phyloP scores from a whole-genome alignment of 2,888 invertebrate genomes.

The Mythimna lalbum region DNA sequence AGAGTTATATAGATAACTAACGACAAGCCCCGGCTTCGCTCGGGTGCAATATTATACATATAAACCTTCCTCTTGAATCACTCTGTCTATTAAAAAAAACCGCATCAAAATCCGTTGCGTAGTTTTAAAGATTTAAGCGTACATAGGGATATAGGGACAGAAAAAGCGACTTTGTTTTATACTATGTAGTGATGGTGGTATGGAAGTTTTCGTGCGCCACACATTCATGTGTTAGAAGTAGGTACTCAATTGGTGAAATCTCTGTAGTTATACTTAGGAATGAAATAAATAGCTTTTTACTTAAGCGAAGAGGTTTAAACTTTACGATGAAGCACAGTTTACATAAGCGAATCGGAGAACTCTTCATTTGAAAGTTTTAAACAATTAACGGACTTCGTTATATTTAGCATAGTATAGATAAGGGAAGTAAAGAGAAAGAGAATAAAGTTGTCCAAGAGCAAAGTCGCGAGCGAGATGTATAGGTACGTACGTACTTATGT shows the following conservation, averaged over 20 bases:
- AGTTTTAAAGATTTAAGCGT: too few relatives aligned
- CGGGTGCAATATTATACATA: too few relatives aligned
- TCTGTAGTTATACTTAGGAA: background rate
- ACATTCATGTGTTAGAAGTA: background rate
- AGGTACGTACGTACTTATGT: background rate
- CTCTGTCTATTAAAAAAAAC: too few relatives aligned
- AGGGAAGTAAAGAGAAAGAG: slow-evolving; percentile 23
- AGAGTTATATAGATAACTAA: too few relatives aligned
- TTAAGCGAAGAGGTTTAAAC: slow-evolving; percentile 37
- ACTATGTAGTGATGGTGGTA: too few relatives aligned
- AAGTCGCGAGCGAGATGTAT: slow-evolving; percentile 21
- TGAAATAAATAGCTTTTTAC: slow-evolving; percentile 27
- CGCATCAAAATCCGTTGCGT: too few relatives aligned
- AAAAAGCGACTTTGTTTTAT: too few relatives aligned
- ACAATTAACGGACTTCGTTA: slow-evolving; percentile 54
- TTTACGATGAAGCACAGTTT: slow-evolving; percentile 38
- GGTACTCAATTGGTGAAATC: background rate
- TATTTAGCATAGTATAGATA: slow-evolving; percentile 42
- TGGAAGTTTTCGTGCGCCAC: too few relatives aligned
- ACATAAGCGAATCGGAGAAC: slow-evolving; percentile 44
- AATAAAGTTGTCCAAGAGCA: slow-evolving; percentile 36
- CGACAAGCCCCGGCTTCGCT: too few relatives aligned
- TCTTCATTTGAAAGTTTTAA: slow-evolving; percentile 54
- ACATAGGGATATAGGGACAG: too few relatives aligned
- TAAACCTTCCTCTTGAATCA: too few relatives aligned